These are phyloP conservation scores for Clarias magur DNA, from an alignment of 2,113 vertebrate genomes.

Conservation along the genomic window DNA sequence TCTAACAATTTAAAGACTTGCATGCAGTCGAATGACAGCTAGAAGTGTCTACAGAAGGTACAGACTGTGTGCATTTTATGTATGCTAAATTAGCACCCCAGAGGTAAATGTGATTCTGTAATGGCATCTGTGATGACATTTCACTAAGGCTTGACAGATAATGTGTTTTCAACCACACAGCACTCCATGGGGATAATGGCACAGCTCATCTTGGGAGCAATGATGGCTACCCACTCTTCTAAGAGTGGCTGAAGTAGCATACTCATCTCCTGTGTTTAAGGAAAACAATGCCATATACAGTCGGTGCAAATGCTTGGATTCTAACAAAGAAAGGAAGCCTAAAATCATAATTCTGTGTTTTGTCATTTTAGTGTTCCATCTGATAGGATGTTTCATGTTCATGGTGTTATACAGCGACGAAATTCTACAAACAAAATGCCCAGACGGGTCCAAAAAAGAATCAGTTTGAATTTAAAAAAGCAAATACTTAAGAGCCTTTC, in stretches of 20 bases:
- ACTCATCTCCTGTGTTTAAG: conserved; percentile 38
- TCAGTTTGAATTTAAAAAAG: too few relatives aligned
- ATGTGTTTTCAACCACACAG: conserved; percentile 20
- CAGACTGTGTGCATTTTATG: not conserved
- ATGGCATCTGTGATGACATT: conserved; percentile 44
- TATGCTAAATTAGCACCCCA: conserved; percentile 3
- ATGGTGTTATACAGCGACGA: not conserved
- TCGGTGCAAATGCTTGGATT: conserved; percentile 11
- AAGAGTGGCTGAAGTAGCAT: conserved; percentile 13
- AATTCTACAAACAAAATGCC: not conserved
- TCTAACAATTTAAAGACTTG: not conserved
- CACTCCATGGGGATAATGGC: conserved; percentile 42
- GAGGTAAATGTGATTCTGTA: conserved; percentile 13
- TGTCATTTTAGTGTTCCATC: not conserved
- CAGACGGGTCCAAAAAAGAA: too few relatives aligned
- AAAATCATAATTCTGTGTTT: not conserved
- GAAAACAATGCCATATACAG: conserved; percentile 16
- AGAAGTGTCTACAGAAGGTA: not conserved
- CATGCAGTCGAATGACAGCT: not conserved
- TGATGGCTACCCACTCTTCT: conserved; percentile 42
- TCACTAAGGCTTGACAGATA: conserved; percentile 33
- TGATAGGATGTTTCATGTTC: too few relatives aligned
- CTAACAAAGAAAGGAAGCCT: not conserved
- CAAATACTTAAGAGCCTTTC: too few relatives aligned
- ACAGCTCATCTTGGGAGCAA: conserved; percentile 14